A percentile compares a stretch with the other conserved stretches of the same genome.
These are phyloP conservation scores for Synergus laeviventris DNA, from an alignment of 2,888 invertebrate genomes.

Conservation along the genomic window DNA sequence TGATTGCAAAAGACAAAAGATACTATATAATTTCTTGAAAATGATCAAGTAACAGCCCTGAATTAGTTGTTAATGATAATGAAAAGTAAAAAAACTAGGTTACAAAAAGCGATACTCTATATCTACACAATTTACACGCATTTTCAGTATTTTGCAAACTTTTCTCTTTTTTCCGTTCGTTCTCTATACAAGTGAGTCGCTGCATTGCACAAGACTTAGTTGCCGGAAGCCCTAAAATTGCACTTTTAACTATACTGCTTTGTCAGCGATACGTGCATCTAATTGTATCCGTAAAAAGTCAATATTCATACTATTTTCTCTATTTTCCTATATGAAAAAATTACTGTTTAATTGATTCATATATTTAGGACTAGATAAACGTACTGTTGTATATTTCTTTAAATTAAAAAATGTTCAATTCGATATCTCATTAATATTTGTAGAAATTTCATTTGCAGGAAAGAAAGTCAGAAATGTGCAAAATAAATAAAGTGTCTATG, in stretches of 20 bases:
- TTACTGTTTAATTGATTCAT: not conserved
- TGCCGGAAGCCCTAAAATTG: constrained; percentile 36
- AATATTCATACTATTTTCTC: not conserved
- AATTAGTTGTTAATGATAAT: not conserved
- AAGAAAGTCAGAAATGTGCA: not conserved
- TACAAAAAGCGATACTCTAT: not conserved
- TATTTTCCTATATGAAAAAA: not conserved
- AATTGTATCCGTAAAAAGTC: constrained; percentile 1
- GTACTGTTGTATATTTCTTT: no score
- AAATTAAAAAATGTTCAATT: no score
- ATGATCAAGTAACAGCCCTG: not conserved
- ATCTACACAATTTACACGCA: not conserved
- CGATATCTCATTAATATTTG: no score
- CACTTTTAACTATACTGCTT: constrained; percentile 10
- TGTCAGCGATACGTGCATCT: constrained; percentile 15
- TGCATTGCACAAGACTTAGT: constrained; percentile 18
- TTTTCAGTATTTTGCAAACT: not conserved
- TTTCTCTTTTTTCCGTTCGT: not conserved
- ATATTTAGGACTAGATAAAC: no score
- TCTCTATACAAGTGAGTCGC: not conserved
- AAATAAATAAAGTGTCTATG: not conserved
- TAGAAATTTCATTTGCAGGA: no score
- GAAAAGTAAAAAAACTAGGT: not conserved
- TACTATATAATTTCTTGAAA: not conserved
- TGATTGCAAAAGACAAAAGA: not conserved